These are phyloP conservation scores for Drosophila hamatofila DNA, from an alignment of 2,888 invertebrate species.

Conservation along the genomic window DNA sequence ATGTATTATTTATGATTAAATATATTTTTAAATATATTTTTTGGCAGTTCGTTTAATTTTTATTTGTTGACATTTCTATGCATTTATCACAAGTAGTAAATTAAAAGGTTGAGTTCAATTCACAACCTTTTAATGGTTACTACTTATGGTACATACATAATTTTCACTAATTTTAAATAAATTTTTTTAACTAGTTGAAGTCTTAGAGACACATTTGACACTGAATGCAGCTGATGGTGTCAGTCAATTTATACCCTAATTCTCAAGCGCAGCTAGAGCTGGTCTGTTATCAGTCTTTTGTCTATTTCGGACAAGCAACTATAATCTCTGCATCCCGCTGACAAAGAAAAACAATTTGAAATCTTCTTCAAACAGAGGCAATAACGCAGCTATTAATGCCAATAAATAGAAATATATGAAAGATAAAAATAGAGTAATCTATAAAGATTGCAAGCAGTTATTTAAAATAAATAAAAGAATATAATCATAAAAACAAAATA, in stretches of 20 bases:
- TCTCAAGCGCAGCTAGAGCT: neutral
- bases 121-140: conserved; percentile 63
- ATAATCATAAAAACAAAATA: neutral
- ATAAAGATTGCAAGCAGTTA: neutral
- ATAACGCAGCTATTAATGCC: too few relatives aligned
- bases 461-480: neutral
- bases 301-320: conserved; percentile 6
- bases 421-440: too few relatives aligned
- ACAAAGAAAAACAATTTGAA: neutral
- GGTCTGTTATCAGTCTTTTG: conserved; percentile 25
- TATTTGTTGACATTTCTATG: neutral
- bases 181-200: neutral
- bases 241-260: conserved; percentile 37
- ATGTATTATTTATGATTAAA: too few relatives aligned
- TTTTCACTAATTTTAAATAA: neutral
- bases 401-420: neutral
- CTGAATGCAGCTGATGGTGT: conserved; percentile 22
- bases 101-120: conserved; percentile 51
- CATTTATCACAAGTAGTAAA: conserved; percentile 64
- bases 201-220: conserved; percentile 3
- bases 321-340: conserved; percentile 29
- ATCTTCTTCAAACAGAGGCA: neutral
- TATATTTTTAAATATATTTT: neutral
- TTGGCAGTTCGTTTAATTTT: neutral
- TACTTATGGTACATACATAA: conserved; percentile 52